Evolutionary conservation across 2,113 vertebrate genomes (phyloP).

Genomic region (Marmota flaviventris): DNA sequence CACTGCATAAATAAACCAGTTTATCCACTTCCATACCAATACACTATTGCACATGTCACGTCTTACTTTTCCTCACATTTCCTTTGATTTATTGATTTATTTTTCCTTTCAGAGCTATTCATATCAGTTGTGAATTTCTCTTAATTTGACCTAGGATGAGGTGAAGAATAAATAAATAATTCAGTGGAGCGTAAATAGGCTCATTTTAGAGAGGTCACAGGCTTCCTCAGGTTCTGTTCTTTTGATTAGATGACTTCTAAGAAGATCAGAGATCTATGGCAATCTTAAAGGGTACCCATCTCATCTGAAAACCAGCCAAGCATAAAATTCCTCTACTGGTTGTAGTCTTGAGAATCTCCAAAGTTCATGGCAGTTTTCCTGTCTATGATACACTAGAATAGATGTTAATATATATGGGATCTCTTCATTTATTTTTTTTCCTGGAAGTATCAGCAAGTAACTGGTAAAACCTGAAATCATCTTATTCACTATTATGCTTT

Average conservation of each 20-base stretch:
- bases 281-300: background rate
- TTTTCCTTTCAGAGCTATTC: slow-evolving; percentile 1
- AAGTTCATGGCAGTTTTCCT: slow-evolving; percentile 17
- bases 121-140: slow-evolving; percentile 22
- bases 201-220: background rate
- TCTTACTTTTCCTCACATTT: background rate
- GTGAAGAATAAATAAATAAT: slow-evolving; percentile 52
- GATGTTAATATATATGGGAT: background rate
- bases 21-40: background rate
- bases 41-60: background rate
- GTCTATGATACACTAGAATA: background rate
- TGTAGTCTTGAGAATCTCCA: background rate
- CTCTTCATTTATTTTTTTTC: background rate
- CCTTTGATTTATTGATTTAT: background rate
- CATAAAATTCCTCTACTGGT: background rate
- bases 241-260: background rate
- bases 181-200: background rate
- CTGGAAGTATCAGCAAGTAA: background rate
- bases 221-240: background rate
- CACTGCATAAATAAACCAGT: background rate
- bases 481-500: background rate
- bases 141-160: background rate
- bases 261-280: background rate
- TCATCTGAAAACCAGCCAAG: background rate
- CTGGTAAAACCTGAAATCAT: background rate